phyloP scores from a whole-genome alignment of 2,888 invertebrate genomes.

The Eulithis testata region DNA sequence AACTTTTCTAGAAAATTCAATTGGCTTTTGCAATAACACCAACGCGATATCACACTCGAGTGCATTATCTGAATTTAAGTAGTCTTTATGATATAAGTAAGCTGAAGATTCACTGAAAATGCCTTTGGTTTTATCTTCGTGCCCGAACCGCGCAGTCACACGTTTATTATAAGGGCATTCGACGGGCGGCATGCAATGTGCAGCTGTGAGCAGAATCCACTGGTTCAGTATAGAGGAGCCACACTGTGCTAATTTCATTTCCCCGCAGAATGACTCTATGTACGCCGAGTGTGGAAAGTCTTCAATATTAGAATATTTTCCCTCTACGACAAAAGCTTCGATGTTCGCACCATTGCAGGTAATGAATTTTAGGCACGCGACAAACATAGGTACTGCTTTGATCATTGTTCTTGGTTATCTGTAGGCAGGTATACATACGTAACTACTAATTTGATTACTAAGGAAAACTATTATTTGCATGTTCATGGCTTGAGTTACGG shows the following conservation, averaged over 20 bases:
- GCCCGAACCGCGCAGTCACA: background rate
- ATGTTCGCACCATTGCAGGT: background rate
- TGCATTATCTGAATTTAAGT: background rate
- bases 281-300: slow-evolving; percentile 4
- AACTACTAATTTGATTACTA: background rate
- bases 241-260: background rate
- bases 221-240: slow-evolving; percentile 15
- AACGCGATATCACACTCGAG: background rate
- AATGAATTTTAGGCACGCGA: background rate
- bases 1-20: background rate
- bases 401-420: background rate
- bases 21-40: background rate
- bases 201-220: slow-evolving; percentile 11
- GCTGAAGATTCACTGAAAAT: slow-evolving; percentile 5
- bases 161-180: background rate
- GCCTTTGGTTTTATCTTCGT: background rate
- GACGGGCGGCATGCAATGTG: slow-evolving; percentile 6
- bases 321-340: background rate
- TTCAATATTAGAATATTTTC: background rate
- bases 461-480: background rate
- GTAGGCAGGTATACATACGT: background rate
- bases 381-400: background rate
- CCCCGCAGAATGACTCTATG: background rate
- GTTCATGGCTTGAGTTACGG: background rate
- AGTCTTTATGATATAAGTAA: background rate